Conservation (phyloP, 2,113 vertebrate genomes). For the Pseudonaja textilis region DNA sequence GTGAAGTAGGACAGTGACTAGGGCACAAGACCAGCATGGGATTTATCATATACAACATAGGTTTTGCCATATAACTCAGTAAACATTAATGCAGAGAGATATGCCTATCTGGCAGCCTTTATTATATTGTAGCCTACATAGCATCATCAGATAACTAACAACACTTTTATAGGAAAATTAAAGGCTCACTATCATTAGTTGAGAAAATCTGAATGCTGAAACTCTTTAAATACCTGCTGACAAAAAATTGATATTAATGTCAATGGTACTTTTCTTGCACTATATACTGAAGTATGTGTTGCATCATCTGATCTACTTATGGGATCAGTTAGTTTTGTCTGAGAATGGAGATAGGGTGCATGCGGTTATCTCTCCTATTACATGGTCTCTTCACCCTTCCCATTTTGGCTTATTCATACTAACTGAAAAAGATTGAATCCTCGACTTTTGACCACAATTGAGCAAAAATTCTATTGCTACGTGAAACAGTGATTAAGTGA, state of each 20-base stretch:
- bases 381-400: background rate
- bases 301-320: background rate
- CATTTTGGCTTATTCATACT: background rate
- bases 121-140: background rate
- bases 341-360: background rate
- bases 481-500: background rate
- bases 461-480: background rate
- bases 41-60: background rate
- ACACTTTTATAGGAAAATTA: background rate
- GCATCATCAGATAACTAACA: background rate
- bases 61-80: background rate
- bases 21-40: background rate
- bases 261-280: background rate
- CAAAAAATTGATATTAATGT: background rate
- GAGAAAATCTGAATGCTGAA: background rate
- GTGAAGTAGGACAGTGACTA: background rate
- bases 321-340: background rate
- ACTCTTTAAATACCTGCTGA: background rate
- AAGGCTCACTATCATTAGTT: background rate
- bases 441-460: background rate
- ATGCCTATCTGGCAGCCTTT: background rate
- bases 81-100: background rate
- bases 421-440: background rate
- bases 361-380: background rate
- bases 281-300: background rate